These are phyloP conservation scores for Battus philenor DNA, from an alignment of 1,140 invertebrate species.

Conservation along the genomic window DNA sequence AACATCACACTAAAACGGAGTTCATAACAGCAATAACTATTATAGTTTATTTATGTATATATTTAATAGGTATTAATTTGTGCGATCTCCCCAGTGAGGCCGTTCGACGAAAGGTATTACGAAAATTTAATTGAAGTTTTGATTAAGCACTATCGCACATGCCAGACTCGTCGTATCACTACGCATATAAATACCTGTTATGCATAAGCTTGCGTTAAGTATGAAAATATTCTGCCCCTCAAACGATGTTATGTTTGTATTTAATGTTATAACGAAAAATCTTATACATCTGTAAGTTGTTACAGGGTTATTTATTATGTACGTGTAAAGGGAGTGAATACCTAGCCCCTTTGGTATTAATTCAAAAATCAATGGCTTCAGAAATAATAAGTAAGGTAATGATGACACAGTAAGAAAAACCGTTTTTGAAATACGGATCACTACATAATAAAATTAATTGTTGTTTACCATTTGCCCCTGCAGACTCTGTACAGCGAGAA, in stretches of 20 bases:
- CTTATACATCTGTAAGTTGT: too few species aligned
- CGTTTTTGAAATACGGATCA: too few species aligned
- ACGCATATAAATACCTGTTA: constrained; percentile 6
- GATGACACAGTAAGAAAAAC: too few species aligned
- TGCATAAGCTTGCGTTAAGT: constrained; percentile 5
- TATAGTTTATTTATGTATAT: constrained; percentile 3
- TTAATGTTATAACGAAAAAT: background rate
- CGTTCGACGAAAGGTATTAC: constrained; percentile 48
- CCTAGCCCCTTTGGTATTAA: too few species aligned
- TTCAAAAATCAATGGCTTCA: too few species aligned
- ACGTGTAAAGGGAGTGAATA: too few species aligned
- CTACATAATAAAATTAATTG: too few species aligned
- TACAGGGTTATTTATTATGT: too few species aligned
- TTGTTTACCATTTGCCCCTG: too few species aligned
- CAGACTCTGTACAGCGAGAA: too few species aligned
- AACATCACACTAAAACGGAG: too few species aligned
- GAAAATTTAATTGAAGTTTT: constrained; percentile 66
- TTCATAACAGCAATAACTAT: background rate
- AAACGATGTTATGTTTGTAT: background rate
- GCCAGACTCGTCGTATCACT: constrained; percentile 22
- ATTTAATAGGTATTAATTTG: constrained; percentile 41
- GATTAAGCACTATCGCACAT: constrained; percentile 54
- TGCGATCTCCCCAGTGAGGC: constrained; percentile 32
- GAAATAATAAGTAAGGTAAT: too few species aligned
- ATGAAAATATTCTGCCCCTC: background rate